Base-by-base conservation (phyloP, 2,888 invertebrate genomes). In the Amphipyra berbera region DNA sequence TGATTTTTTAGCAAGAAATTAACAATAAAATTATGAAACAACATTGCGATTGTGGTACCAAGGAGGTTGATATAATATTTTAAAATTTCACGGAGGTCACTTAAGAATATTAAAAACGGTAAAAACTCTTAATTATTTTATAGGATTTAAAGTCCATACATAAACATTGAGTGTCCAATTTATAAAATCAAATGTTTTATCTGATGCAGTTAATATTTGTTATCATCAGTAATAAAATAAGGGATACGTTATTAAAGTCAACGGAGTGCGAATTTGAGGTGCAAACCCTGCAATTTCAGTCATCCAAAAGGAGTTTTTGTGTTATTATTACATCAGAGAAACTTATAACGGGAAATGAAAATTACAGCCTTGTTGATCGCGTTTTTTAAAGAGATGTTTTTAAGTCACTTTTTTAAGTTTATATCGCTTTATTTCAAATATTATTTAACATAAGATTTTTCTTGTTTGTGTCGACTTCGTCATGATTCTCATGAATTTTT, bases 201-300 rank as follows among this genome's bases (percentile, higher is more conserved):
- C 48, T 33, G 15, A 47, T 47, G 61, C 56, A 44, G 47, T 63
- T 63, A 75, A 73, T 78, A 76, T 82, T 78, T 73, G 62, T 78
- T 68, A 73, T 58, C 49, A 50, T 54, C 37, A 55, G 72, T 68
- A 79, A 77, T 84, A 80, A 82, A 81, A 73, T 75, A 74, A 73
- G 58, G 64, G 45, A 80, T 70, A 61, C 53, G 60, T 73, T 78
- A 72, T 78, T 78, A 73, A 74, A 62, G 62, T 69, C 70, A 58
- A 65, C 62, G 61, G 61, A 67, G 67, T 59, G 73, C 53, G 66
- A 80, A 68, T 71, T 79, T 76, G 61, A 75, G 61, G 68, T 70
- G 65, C 68, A 59, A 60, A 61, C 40, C 66, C 71, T 57, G 50
- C 68, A 71, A 79, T 79, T 81, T 76, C 48, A 40, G 37, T 15